Percentiles rank a stretch among this genome's conserved stretches.
phyloP scores from a whole-genome alignment of 1,140 invertebrate species.

The Arctopsyche grandis region DNA sequence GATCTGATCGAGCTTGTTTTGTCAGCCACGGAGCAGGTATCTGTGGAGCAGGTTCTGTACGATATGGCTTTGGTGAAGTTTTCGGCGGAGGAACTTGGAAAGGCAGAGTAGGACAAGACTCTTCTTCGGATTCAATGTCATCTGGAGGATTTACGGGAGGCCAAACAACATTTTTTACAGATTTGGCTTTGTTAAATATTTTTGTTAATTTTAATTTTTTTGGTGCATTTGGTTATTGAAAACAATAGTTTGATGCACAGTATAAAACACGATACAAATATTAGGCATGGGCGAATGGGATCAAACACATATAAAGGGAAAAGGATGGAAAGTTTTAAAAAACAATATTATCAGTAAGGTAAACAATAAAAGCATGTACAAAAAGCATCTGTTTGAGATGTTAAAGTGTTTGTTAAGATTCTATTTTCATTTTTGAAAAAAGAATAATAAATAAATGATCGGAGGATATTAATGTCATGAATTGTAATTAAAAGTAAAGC shows the following conservation, averaged over 20 bases:
- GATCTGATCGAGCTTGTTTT: conserved; percentile 51
- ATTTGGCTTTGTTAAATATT: conserved; percentile 59
- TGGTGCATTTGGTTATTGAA: conserved; percentile 36
- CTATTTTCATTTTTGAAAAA: neutral
- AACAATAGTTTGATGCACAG: conserved; percentile 41
- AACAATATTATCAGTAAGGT: conserved; percentile 52
- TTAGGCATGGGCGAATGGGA: conserved; percentile 41
- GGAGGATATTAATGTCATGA: neutral
- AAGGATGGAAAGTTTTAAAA: conserved; percentile 55
- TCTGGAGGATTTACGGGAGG: conserved; percentile 66
- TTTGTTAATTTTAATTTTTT: conserved; percentile 5
- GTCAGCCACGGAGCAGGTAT: conserved; percentile 51
- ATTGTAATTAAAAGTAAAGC: neutral
- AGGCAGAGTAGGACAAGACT: conserved; percentile 47
- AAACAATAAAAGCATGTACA: conserved; percentile 45
- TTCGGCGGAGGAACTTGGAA: neutral
- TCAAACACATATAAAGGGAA: conserved; percentile 54
- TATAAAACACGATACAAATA: conserved; percentile 45
- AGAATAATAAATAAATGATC: neutral
- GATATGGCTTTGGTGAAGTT: conserved; percentile 27
- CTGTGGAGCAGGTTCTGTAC: conserved; percentile 40
- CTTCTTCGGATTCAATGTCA: conserved; percentile 60
- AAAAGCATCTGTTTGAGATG: conserved; percentile 44
- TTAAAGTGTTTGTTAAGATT: conserved; percentile 24
- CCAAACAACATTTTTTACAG: conserved; percentile 72